Conservation (phyloP, 2,113 vertebrate genomes). For the Atlantisia rogersi region DNA sequence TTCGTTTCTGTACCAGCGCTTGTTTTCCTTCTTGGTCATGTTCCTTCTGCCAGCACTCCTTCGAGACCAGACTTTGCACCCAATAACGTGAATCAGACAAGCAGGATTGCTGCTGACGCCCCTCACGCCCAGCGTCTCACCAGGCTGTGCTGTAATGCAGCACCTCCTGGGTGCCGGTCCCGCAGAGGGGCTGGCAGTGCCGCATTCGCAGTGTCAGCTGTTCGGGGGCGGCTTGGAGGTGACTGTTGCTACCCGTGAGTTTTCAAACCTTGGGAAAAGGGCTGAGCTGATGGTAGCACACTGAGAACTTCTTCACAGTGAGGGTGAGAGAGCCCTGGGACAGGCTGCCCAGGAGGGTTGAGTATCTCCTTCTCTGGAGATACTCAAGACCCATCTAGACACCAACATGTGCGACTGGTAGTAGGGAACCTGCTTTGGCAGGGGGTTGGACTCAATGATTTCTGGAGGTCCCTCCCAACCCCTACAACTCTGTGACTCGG, state of each 20-base stretch:
- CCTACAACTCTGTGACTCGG: too few species aligned
- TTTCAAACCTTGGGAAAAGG: background rate
- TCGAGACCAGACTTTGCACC: background rate
- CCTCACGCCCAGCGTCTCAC: background rate
- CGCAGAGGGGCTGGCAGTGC: background rate
- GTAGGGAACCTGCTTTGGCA: too few species aligned
- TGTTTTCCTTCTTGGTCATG: background rate
- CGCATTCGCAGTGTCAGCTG: background rate
- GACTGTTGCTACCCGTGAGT: background rate
- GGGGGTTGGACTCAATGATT: too few species aligned
- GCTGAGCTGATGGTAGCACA: background rate
- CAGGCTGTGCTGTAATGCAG: rapidly evolving
- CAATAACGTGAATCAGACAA: rapidly evolving
- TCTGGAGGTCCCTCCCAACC: too few species aligned
- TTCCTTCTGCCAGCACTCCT: background rate
- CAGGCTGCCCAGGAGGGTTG: too few species aligned
- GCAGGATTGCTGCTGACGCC: background rate
- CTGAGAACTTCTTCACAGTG: too few species aligned
- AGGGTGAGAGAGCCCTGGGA: too few species aligned
- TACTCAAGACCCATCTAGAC: too few species aligned
- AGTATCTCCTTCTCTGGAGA: too few species aligned
- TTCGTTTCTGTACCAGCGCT: background rate
- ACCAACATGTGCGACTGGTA: too few species aligned
- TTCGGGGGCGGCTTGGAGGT: background rate
- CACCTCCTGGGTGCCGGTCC: rapidly evolving